Evolutionary conservation across 2,113 vertebrate genomes (phyloP).

Genomic region (Phalacrocorax aristotelis): DNA sequence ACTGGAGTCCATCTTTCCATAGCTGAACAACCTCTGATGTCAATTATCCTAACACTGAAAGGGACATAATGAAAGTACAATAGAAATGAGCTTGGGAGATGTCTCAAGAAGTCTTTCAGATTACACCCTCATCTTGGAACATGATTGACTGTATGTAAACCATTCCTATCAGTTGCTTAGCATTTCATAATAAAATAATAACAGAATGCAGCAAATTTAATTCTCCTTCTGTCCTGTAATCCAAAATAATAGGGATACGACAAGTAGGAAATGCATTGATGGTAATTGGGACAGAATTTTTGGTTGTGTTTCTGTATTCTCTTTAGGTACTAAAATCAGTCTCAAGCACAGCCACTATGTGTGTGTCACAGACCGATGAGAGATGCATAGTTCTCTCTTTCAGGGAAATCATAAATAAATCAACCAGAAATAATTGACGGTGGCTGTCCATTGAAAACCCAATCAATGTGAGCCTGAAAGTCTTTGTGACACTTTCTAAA

Average conservation of each 20-base stretch:
- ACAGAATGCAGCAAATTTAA: neutral
- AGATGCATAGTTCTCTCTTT: constrained; percentile 61
- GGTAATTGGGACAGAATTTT: neutral
- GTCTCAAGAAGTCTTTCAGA: neutral
- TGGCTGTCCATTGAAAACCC: constrained; percentile 76
- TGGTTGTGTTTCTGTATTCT: neutral
- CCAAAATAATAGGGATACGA: neutral
- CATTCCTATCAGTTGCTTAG: neutral
- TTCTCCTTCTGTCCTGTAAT: neutral
- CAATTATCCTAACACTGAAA: neutral
- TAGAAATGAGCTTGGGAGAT: neutral
- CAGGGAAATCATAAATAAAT: constrained; percentile 70
- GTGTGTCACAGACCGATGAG: constrained; percentile 28
- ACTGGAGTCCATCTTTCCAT: neutral
- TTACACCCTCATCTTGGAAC: neutral
- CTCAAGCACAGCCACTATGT: neutral
- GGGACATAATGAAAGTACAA: neutral
- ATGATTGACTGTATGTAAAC: neutral
- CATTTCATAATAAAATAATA: neutral
- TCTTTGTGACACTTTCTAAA: constrained; percentile 78
- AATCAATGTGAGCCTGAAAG: constrained; percentile 80
- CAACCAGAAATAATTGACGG: constrained; percentile 78
- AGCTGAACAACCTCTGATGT: neutral
- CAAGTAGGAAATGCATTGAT: neutral
- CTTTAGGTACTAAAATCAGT: neutral